Percentiles rank a stretch among this genome's conserved stretches.
phyloP scores from a whole-genome alignment of 2,797 vertebrate species.

The Pempheris klunzingeri region DNA sequence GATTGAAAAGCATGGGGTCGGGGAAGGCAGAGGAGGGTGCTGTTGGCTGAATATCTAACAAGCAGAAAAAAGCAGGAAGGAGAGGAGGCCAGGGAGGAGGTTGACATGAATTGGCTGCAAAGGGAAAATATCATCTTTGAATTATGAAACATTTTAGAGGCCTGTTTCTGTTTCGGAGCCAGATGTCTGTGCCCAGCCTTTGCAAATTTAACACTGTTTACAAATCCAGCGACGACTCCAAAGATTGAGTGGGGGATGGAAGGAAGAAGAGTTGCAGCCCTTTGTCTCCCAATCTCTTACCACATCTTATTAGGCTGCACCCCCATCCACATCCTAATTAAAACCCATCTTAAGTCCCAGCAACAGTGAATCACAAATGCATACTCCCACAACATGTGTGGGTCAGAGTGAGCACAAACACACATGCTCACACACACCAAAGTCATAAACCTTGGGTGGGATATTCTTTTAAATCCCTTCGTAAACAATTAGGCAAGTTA shows the following conservation, averaged over 20 bases:
- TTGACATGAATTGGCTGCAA: conserved; percentile 54
- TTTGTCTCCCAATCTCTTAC: conserved; percentile 73
- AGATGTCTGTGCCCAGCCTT: conserved; percentile 49
- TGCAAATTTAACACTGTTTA: conserved; percentile 48
- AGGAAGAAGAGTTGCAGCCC: conserved; percentile 45
- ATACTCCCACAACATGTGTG: conserved; percentile 38
- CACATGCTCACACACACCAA: conserved; percentile 32
- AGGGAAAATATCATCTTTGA: conserved; percentile 63
- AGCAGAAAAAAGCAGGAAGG: conserved; percentile 32
- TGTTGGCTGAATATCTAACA: conserved; percentile 72
- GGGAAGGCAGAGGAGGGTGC: conserved; percentile 48
- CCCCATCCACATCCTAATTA: conserved; percentile 77
- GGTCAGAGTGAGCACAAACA: conserved; percentile 18
- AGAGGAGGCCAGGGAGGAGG: conserved; percentile 28
- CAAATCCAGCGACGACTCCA: conserved; percentile 21
- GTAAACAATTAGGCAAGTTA: conserved; percentile 87
- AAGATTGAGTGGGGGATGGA: conserved; percentile 36
- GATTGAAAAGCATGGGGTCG: conserved; percentile 74
- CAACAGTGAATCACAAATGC: conserved; percentile 66
- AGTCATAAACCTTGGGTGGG: conserved; percentile 75
- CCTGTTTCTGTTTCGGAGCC: conserved; percentile 28
- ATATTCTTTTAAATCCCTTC: conserved; percentile 82
- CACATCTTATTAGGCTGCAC: conserved; percentile 74
- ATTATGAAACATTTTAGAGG: conserved; percentile 54
- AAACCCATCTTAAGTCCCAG: conserved; percentile 71